These are phyloP conservation scores for Zophobas atratus DNA, from an alignment of 1,140 invertebrate species.

Conservation along the genomic window DNA sequence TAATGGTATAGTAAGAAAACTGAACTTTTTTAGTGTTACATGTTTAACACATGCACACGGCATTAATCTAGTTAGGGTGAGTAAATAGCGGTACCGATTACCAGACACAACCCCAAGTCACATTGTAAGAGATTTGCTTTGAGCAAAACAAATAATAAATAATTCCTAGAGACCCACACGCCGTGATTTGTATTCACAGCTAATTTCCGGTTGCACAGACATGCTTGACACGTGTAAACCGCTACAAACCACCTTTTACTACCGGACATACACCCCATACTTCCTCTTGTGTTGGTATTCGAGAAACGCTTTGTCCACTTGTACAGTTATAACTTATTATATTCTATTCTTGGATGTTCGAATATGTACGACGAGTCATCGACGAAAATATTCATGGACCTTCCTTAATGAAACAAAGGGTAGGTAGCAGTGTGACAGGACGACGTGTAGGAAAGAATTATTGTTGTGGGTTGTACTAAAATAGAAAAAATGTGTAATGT, in stretches of 20 bases:
- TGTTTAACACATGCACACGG: too few relatives aligned
- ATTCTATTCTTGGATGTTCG: conserved; percentile 7
- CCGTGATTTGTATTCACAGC: conserved; percentile 58
- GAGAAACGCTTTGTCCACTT: conserved; percentile 23
- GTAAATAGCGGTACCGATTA: too few relatives aligned
- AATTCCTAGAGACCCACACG: conserved; percentile 18
- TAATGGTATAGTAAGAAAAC: too few relatives aligned
- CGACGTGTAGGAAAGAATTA: too few relatives aligned
- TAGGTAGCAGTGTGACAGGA: conserved; percentile 6
- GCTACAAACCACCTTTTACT: conserved; percentile 53
- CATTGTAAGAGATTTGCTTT: too few relatives aligned
- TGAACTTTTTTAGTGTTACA: too few relatives aligned
- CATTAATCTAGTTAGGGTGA: too few relatives aligned
- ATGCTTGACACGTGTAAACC: conserved; percentile 59
- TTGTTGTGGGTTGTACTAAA: too few relatives aligned
- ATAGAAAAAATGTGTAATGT: too few relatives aligned
- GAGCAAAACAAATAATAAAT: too few relatives aligned
- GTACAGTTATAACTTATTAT: conserved; percentile 39
- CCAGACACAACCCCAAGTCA: too few relatives aligned
- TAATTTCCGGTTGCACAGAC: conserved; percentile 57
- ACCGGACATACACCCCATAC: conserved; percentile 49
- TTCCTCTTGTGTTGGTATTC: conserved; percentile 48
- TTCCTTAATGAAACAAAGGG: conserved; percentile 27
- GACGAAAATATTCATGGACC: conserved; percentile 7
- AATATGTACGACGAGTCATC: not conserved